These are phyloP conservation scores for Tortricodes alternella DNA, from an alignment of 2,888 invertebrate genomes.

Conservation along the genomic window DNA sequence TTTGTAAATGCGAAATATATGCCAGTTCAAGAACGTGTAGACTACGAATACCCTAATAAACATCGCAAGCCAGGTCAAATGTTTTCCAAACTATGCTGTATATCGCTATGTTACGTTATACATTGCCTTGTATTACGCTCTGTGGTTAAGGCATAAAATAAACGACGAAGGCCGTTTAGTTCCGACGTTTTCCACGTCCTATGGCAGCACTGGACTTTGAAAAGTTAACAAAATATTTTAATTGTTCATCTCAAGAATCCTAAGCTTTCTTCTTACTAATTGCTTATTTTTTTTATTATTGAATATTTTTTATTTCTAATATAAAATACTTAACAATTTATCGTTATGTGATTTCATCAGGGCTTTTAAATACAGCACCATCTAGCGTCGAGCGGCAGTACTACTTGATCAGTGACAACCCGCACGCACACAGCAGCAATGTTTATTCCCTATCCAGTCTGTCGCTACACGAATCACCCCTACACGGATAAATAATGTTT, in stretches of 20 bases:
- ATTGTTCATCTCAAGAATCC: too few species aligned
- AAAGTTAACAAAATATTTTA: neutral
- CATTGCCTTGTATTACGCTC: conserved; percentile 49
- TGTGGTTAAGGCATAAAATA: conserved; percentile 43
- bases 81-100: conserved; percentile 54
- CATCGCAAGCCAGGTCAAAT: conserved; percentile 42
- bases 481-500: conserved; percentile 35
- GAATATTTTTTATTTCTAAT: too few species aligned
- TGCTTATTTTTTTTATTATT: too few species aligned
- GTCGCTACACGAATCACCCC: conserved; percentile 32
- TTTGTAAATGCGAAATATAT: too few species aligned
- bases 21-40: neutral
- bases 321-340: too few species aligned
- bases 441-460: conserved; percentile 5
- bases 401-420: conserved; percentile 35
- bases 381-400: conserved; percentile 70
- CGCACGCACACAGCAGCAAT: conserved; percentile 6
- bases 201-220: conserved; percentile 54
- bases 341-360: too few species aligned
- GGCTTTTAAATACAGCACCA: conserved; percentile 53
- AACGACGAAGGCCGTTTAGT: conserved; percentile 50
- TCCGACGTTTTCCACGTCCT: conserved; percentile 50
- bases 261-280: too few species aligned
- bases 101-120: conserved; percentile 54
- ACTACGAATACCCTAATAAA: neutral